These are phyloP conservation scores for Ctena decussata DNA, from an alignment of 2,888 invertebrate genomes.

Conservation along the genomic window DNA sequence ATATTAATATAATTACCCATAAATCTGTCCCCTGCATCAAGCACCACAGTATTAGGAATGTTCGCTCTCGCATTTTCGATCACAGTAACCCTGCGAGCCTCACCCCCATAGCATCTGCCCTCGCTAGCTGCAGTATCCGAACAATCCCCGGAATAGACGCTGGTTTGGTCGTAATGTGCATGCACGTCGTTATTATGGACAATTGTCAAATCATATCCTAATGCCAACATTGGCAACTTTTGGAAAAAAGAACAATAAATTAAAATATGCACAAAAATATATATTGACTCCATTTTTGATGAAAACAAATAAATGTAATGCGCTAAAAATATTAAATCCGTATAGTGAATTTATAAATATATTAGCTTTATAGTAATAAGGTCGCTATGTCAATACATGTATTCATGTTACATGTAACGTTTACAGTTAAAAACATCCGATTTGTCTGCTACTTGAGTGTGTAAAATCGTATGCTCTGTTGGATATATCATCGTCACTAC, in stretches of 20 bases:
- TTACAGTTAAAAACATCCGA: no score
- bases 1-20: conserved; percentile 89
- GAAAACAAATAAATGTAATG: no score
- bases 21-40: conserved; percentile 98
- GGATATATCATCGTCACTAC: no score
- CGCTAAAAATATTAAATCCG: no score
- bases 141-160: conserved; percentile 90
- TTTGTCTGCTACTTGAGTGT: no score
- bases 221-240: background rate
- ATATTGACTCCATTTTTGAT: background rate
- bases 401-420: no score
- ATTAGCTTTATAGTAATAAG: no score
- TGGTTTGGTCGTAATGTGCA: conserved; percentile 93
- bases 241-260: background rate
- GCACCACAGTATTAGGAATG: conserved; percentile 90
- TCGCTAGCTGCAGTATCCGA: conserved; percentile 88
- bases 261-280: background rate
- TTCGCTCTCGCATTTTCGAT: conserved; percentile 70
- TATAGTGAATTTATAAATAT: no score
- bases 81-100: conserved; percentile 89
- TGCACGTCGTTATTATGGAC: conserved; percentile 98
- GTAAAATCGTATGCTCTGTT: no score
- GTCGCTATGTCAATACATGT: no score
- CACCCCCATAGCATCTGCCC: conserved; percentile 93
- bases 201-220: conserved; percentile 89